Conservation (phyloP, 1,140 invertebrate genomes). For the Forficula auricularia region DNA sequence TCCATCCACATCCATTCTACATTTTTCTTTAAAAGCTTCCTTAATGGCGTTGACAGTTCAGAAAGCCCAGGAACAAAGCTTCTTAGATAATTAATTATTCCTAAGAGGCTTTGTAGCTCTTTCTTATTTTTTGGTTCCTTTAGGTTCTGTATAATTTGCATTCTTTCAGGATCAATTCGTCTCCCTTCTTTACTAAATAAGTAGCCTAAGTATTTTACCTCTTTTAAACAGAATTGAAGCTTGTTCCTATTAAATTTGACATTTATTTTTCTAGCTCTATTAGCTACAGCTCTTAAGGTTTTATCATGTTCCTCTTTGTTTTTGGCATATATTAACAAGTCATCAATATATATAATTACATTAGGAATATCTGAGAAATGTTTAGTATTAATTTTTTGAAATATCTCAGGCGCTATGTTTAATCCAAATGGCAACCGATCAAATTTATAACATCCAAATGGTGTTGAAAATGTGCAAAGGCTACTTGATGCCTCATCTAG, state of each 20-base stretch:
- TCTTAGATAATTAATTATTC: conserved; percentile 20
- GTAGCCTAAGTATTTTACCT: conserved; percentile 21
- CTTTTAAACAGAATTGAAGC: conserved; percentile 14
- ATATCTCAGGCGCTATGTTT: conserved; percentile 19
- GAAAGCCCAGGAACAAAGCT: conserved; percentile 19
- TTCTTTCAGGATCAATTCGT: conserved; percentile 17
- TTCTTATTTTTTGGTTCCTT: conserved; percentile 11
- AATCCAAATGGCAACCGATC: conserved; percentile 22
- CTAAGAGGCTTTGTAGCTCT: conserved; percentile 18
- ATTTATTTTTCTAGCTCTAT: conserved; percentile 13
- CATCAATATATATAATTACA: conserved; percentile 23
- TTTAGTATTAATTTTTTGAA: conserved; percentile 19
- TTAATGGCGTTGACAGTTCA: conserved; percentile 13
- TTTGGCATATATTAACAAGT: conserved; percentile 18
- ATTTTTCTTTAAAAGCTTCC: conserved; percentile 15
- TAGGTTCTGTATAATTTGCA: conserved; percentile 19
- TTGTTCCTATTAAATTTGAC: conserved; percentile 22
- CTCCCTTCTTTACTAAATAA: conserved; percentile 19
- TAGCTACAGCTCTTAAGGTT: conserved; percentile 17
- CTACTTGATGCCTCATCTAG: conserved; percentile 9
- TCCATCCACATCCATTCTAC: conserved; percentile 13
- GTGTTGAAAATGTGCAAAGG: conserved; percentile 11
- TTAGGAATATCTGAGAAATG: conserved; percentile 19
- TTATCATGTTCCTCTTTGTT: conserved; percentile 16
- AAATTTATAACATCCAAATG: conserved; percentile 20